Evolutionary conservation across 2,113 vertebrate species (phyloP).

Genomic region (Megaceryle maxima): DNA sequence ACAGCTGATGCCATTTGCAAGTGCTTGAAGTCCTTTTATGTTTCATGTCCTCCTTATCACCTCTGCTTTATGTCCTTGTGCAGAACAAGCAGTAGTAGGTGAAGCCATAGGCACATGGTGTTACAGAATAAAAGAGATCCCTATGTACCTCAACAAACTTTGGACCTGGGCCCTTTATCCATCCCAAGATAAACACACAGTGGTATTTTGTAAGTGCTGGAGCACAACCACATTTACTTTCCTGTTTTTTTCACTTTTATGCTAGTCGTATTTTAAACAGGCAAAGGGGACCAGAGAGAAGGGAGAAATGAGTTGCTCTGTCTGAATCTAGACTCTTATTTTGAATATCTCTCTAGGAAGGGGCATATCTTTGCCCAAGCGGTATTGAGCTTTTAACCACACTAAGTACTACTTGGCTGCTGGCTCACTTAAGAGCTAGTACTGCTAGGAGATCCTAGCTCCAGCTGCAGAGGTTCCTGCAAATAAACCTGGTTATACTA

Average conservation of each 20-base stretch:
- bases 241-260: background rate
- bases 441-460: background rate
- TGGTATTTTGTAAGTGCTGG: background rate
- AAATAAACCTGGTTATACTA: background rate
- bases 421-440: background rate
- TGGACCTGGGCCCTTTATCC: background rate
- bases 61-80: rapidly evolving
- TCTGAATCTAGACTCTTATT: background rate
- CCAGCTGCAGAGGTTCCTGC: background rate
- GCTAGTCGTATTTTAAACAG: background rate
- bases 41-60: background rate
- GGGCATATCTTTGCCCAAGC: background rate
- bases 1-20: background rate
- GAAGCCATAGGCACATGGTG: background rate
- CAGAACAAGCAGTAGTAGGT: rapidly evolving
- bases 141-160: background rate
- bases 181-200: background rate
- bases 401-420: background rate
- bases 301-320: background rate
- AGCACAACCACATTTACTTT: background rate
- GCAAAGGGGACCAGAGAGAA: background rate
- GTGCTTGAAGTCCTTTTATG: background rate
- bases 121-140: background rate
- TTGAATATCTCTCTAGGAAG: background rate
- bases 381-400: background rate